A percentile compares a stretch with the other conserved stretches of the same genome.
phyloP scores from a whole-genome alignment of 2,797 vertebrate species.

The Streptopelia turtur region DNA sequence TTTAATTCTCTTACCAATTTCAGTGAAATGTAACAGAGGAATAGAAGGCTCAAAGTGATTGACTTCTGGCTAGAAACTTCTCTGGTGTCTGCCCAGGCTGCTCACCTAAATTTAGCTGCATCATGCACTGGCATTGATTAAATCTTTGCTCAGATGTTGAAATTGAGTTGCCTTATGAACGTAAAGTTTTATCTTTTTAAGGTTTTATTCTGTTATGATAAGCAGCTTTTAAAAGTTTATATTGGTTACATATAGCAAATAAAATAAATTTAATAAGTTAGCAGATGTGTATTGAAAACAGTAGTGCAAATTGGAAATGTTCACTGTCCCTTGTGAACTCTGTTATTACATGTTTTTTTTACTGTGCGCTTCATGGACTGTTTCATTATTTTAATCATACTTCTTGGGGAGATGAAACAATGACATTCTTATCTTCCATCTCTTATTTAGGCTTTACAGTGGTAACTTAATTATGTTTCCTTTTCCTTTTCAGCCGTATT shows the following conservation, averaged over 20 bases:
- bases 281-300: not conserved
- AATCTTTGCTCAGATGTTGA: not conserved
- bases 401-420: not conserved
- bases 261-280: not conserved
- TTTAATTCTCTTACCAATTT: not conserved
- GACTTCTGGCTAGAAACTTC: not conserved
- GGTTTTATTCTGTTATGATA: not conserved
- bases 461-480: not conserved
- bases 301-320: not conserved
- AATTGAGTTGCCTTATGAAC: not conserved
- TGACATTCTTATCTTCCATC: not conserved
- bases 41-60: not conserved
- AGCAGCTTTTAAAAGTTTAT: not conserved
- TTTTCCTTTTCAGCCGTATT: conserved; percentile 80
- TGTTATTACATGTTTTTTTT: not conserved
- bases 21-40: not conserved
- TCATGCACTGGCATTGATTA: not conserved
- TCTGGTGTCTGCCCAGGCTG: not conserved
- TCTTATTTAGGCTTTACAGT: not conserved
- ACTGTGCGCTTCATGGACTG: not conserved
- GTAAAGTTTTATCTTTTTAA: not conserved
- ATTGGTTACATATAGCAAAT: not conserved
- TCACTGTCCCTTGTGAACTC: not conserved
- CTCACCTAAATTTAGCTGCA: not conserved
- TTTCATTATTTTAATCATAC: not conserved